A percentile compares a stretch with the other conserved stretches of the same genome.
Conservation (phyloP, 2,113 vertebrate species). For the Rhizomys pruinosus region DNA sequence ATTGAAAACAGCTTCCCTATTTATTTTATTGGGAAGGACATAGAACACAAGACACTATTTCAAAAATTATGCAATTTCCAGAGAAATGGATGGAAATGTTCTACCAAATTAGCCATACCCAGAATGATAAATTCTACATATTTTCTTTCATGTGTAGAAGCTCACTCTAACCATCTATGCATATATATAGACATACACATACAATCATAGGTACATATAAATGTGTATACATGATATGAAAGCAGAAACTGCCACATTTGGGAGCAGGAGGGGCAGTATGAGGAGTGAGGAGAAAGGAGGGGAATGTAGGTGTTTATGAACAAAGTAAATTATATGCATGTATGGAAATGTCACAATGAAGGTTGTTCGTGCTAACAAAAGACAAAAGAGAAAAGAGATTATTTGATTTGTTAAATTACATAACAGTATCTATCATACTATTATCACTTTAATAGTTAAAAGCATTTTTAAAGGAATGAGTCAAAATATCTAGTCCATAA, state of each 20-base stretch:
- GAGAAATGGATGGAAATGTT: neutral
- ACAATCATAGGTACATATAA: too few species aligned
- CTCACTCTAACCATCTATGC: neutral
- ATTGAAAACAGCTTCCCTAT: neutral
- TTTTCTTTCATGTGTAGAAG: neutral
- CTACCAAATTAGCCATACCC: neutral
- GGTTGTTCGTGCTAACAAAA: neutral
- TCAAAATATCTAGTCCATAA: neutral
- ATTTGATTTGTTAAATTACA: neutral
- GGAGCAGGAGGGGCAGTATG: neutral
- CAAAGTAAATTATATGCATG: neutral
- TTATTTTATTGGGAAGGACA: conserved; percentile 23
- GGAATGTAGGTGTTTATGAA: neutral
- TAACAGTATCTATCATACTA: neutral
- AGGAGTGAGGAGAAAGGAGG: neutral
- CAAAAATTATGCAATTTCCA: neutral
- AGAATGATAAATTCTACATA: neutral
- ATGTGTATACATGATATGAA: neutral
- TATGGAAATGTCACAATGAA: neutral
- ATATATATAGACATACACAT: too few species aligned
- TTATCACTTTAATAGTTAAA: neutral
- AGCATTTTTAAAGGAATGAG: neutral
- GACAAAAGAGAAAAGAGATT: neutral
- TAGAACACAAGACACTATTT: neutral
- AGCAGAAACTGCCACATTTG: neutral